These are phyloP conservation scores for Botia kubotai DNA, from an alignment of 2,797 vertebrate genomes.

Conservation along the genomic window DNA sequence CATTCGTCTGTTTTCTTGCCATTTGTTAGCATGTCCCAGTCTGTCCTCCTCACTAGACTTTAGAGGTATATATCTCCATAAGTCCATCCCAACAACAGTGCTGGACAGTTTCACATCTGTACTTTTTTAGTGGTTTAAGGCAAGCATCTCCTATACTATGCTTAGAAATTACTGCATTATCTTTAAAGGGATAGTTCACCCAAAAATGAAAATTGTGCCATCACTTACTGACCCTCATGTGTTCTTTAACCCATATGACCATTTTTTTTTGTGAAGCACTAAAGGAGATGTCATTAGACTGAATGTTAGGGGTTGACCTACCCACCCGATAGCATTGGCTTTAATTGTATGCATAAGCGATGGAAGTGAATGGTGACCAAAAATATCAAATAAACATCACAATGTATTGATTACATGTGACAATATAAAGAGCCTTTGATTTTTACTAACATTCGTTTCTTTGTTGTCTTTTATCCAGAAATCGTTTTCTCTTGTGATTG, in stretches of 20 bases:
- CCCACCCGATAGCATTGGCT: no score
- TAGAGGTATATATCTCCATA: neutral
- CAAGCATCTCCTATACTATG: neutral
- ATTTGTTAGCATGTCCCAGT: neutral
- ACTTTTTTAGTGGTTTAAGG: neutral
- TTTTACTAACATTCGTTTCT: slow-evolving; percentile 17
- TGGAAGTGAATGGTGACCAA: no score
- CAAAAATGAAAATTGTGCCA: no score
- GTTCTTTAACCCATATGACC: no score
- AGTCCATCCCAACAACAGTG: slow-evolving; percentile 7
- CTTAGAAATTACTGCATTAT: neutral
- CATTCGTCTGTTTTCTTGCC: slow-evolving; percentile 17
- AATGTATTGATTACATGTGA: neutral
- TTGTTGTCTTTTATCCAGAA: slow-evolving; percentile 58
- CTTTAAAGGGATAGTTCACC: neutral
- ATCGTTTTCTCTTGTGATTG: slow-evolving; percentile 68
- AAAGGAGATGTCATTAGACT: no score
- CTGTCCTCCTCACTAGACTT: slow-evolving; percentile 15
- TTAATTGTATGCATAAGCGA: no score
- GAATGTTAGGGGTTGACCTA: no score
- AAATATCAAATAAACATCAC: no score
- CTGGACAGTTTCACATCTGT: slow-evolving; percentile 8
- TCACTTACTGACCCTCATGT: no score
- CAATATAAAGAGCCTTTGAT: neutral
- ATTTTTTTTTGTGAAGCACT: no score